Conservation (phyloP, 2,888 invertebrate species). For the Drosophila eohydei region DNA sequence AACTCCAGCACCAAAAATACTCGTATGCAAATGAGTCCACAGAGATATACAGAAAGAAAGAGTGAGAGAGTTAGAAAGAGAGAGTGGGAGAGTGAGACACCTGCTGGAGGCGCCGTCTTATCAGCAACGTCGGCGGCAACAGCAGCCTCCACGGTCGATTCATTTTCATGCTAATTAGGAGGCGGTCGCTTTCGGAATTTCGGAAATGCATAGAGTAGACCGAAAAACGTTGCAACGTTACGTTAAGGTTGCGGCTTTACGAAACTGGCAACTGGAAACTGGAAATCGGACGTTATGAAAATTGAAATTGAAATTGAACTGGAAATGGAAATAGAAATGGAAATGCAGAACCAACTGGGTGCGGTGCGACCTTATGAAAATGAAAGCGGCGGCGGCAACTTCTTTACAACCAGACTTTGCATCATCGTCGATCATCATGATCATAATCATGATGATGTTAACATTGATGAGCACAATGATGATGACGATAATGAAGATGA, state of each 20-base stretch:
- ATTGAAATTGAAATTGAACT: constrained; percentile 16
- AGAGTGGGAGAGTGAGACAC: constrained; percentile 1
- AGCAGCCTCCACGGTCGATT: constrained; percentile 24
- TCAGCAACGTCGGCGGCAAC: constrained; percentile 32
- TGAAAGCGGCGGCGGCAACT: constrained; percentile 32
- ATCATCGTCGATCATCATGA: constrained; percentile 45
- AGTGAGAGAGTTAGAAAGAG: neutral
- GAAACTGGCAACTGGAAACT: constrained; percentile 49
- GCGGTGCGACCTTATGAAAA: constrained; percentile 32
- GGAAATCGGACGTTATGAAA: constrained; percentile 26
- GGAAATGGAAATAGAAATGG: constrained; percentile 30
- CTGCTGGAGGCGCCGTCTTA: constrained; percentile 27
- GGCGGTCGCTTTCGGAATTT: constrained; percentile 65
- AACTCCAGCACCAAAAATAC: constrained; percentile 12
- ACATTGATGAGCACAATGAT: constrained; percentile 8
- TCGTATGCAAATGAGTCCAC: constrained; percentile 8
- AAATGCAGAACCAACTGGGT: constrained; percentile 39
- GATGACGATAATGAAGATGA: constrained; percentile 1
- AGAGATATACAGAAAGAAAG: neutral
- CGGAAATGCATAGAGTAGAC: constrained; percentile 61
- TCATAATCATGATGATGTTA: neutral
- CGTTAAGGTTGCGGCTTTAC: constrained; percentile 33
- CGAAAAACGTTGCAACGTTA: constrained; percentile 25
- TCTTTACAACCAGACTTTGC: constrained; percentile 46
- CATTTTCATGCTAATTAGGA: constrained; percentile 74